Percentiles rank a stretch among this genome's conserved stretches.
These are phyloP conservation scores for Muscidifurax raptorellus DNA, from an alignment of 1,140 invertebrate genomes.

Conservation along the genomic window DNA sequence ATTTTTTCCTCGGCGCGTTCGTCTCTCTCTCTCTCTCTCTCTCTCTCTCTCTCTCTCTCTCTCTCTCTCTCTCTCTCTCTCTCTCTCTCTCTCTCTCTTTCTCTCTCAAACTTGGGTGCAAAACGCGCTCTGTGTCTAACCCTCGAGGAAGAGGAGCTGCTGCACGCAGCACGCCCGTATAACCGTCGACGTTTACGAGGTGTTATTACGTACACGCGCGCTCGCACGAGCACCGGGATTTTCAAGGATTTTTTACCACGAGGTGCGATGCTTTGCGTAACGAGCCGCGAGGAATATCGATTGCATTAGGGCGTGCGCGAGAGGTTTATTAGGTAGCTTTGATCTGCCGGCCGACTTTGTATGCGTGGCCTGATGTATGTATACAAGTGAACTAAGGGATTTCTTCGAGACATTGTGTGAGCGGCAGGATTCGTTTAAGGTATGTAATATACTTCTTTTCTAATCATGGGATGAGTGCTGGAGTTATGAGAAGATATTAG, in stretches of 20 bases:
- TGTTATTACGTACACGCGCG: conserved; percentile 50
- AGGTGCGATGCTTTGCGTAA: conserved; percentile 29
- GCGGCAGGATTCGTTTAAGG: not conserved
- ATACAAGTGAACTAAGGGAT: not conserved
- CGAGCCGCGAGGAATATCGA: conserved; percentile 26
- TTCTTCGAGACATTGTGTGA: not conserved
- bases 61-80: not conserved
- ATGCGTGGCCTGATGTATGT: not conserved
- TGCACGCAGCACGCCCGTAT: conserved; percentile 2
- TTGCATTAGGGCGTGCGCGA: conserved; percentile 23
- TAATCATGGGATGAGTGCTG: not conserved
- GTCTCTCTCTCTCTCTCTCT: no score
- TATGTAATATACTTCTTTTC: not conserved
- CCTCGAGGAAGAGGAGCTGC: conserved; percentile 16
- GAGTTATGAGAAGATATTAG: not conserved
- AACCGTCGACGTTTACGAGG: conserved; percentile 49
- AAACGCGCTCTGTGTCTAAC: not conserved
- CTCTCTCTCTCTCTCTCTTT: no score
- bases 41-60: no score
- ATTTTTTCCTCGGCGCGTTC: conserved; percentile 28
- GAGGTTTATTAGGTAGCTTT: conserved; percentile 7
- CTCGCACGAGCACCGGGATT: conserved; percentile 14
- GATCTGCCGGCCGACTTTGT: conserved; percentile 21
- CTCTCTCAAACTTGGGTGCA: no score
- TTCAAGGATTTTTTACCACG: conserved; percentile 28